Base-by-base conservation (phyloP, 2,888 invertebrate genomes). In the Macrophya annulata region DNA sequence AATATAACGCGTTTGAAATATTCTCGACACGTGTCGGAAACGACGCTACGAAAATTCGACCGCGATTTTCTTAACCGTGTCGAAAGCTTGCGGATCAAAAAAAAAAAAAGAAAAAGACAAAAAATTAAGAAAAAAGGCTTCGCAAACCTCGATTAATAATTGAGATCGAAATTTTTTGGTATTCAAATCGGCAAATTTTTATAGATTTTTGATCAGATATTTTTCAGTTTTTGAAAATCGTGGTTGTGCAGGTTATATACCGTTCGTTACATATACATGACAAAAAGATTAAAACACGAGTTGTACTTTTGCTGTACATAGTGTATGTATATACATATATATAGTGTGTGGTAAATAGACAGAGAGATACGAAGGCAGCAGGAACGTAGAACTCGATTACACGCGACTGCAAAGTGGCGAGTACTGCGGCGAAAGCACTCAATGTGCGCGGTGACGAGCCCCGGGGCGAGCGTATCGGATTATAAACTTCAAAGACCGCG, bases 401-500 rank as follows among this genome's bases (percentile, higher is more conserved):
- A 85, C 85, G 91, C 89, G 91, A 91, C 91, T 89, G 90, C 88
- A 88, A 91, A 92, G 92, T 90, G 91, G 91, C 89, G 88, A 90
- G 89, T 87, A 89, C 88, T 89, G 91, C 90, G 92, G 92, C 90
- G 89, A 91, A 90, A 93, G 91, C 93, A 92, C 92, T 93, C 92
- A 92, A 90, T 91, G 90, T 90, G 90, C 90, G 55, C 90, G 83
- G 91, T 88, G 91, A 90, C 88, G 88, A 89, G 87, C 87, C 86
- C 89, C 88, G 91, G 90, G 90, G 88, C 85, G 86, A 89, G 89
- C 89, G 90, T 91, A 93, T 93, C 93, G 91, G 92, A 93, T 93
- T 93, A 93, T 92, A 90, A 93, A 93, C 92, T 92, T 92, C 92
- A 92, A 91, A 92, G 91, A 90, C 88, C 91, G 88, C 90, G 90